These are phyloP conservation scores for Anoplius nigerrimus DNA, from an alignment of 2,888 invertebrate genomes.

Conservation along the genomic window DNA sequence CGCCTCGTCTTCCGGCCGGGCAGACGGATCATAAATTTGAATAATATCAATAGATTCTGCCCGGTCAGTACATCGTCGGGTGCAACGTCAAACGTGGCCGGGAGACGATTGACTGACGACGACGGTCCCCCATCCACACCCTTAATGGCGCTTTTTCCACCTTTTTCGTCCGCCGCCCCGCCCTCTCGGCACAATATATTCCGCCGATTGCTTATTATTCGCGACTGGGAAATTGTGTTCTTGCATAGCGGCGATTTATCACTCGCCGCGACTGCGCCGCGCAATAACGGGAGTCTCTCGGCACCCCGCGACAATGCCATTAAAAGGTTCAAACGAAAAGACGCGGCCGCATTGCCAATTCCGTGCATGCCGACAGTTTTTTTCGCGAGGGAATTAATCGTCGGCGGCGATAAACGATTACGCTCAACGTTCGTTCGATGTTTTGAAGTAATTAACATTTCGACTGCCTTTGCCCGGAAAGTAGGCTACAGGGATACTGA, in stretches of 20 bases:
- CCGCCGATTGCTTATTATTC: background rate
- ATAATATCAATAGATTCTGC: slow-evolving; percentile 49
- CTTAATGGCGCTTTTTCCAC: slow-evolving; percentile 34
- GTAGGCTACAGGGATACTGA: too few species aligned
- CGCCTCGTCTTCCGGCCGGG: slow-evolving; percentile 12
- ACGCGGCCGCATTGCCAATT: too few species aligned
- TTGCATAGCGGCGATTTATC: slow-evolving; percentile 4
- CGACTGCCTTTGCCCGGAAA: too few species aligned
- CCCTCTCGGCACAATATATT: too few species aligned
- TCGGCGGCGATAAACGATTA: too few species aligned
- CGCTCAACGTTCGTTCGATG: too few species aligned
- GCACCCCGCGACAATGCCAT: too few species aligned
- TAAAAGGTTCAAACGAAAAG: too few species aligned
- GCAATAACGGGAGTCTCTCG: background rate
- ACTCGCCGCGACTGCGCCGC: background rate
- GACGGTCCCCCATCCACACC: slow-evolving; percentile 27
- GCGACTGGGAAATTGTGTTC: slow-evolving; percentile 3
- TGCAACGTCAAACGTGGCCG: slow-evolving; percentile 32
- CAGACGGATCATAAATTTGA: slow-evolving; percentile 54
- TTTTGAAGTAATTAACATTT: too few species aligned
- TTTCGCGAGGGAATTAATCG: too few species aligned
- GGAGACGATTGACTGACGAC: slow-evolving; percentile 48
- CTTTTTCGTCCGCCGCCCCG: too few species aligned
- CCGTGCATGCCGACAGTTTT: too few species aligned
- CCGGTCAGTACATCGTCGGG: slow-evolving; percentile 38